phyloP scores from a whole-genome alignment of 2,797 vertebrate species.

The Myotis pilosus region DNA sequence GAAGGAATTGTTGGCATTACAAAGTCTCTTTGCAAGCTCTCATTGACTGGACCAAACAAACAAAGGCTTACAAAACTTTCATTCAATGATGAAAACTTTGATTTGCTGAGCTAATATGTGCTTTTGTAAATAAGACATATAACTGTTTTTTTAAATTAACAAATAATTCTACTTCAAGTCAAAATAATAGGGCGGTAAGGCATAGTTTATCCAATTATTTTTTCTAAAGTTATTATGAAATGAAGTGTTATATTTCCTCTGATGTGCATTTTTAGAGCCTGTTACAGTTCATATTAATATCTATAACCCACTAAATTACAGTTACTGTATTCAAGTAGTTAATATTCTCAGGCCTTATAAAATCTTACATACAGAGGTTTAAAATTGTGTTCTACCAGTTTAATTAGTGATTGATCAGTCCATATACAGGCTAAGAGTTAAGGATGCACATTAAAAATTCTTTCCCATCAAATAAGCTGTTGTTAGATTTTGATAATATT shows the following conservation, averaged over 20 bases:
- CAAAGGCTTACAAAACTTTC: not conserved
- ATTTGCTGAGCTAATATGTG: not conserved
- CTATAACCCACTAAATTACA: not conserved
- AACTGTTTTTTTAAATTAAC: not conserved
- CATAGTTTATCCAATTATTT: not conserved
- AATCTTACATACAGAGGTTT: not conserved
- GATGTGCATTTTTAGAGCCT: not conserved
- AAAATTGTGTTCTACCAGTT: not conserved
- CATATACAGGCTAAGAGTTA: not conserved
- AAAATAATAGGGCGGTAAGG: not conserved
- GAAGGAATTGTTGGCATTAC: not conserved
- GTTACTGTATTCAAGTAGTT: not conserved
- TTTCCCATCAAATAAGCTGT: not conserved
- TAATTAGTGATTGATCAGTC: not conserved
- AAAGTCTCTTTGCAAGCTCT: not conserved
- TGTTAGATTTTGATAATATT: not conserved
- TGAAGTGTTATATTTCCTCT: not conserved
- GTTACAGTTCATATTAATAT: not conserved
- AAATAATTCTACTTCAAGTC: not conserved
- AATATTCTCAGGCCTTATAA: not conserved
- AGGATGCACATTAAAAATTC: not conserved
- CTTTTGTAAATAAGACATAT: not conserved
- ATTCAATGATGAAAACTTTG: not conserved
- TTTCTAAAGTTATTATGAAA: slow-evolving; percentile 5
- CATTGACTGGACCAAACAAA: not conserved